These are phyloP conservation scores for Frankliniella intonsa DNA, from an alignment of 2,888 invertebrate genomes.

Conservation along the genomic window DNA sequence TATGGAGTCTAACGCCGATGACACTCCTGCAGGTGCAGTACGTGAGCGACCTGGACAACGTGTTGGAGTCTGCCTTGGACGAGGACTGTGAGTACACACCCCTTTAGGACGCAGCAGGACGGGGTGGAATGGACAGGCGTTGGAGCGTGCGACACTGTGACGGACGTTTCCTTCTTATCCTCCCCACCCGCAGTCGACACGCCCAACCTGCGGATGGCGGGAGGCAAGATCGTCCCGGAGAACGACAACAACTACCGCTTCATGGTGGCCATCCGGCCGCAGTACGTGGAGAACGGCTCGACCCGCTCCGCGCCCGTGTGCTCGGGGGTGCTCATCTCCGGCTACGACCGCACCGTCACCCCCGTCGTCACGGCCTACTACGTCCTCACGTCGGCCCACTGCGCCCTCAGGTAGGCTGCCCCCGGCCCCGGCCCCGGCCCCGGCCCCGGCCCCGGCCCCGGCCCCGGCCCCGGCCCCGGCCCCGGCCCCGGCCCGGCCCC, in stretches of 20 bases:
- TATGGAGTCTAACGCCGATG: no score
- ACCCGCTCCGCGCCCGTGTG: background rate
- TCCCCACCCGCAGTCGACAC: background rate
- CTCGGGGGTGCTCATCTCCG: background rate
- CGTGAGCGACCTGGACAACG: background rate
- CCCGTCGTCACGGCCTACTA: background rate
- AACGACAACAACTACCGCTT: background rate
- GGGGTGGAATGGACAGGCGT: no score
- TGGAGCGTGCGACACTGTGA: no score
- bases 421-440: no score
- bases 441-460: no score
- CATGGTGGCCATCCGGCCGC: conserved; percentile 3
- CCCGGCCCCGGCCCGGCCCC: no score
- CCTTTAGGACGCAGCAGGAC: no score
- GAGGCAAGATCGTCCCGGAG: background rate
- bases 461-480: no score
- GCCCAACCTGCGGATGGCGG: background rate
- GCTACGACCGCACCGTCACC: background rate
- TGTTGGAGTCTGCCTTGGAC: background rate
- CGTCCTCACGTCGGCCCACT: background rate
- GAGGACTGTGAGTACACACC: background rate
- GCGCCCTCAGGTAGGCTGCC: background rate
- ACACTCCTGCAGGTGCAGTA: background rate
- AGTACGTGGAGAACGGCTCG: background rate
- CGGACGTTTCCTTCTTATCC: background rate